Evolutionary conservation across 2,888 invertebrate species (phyloP).

Genomic region (Aethes cnicana): DNA sequence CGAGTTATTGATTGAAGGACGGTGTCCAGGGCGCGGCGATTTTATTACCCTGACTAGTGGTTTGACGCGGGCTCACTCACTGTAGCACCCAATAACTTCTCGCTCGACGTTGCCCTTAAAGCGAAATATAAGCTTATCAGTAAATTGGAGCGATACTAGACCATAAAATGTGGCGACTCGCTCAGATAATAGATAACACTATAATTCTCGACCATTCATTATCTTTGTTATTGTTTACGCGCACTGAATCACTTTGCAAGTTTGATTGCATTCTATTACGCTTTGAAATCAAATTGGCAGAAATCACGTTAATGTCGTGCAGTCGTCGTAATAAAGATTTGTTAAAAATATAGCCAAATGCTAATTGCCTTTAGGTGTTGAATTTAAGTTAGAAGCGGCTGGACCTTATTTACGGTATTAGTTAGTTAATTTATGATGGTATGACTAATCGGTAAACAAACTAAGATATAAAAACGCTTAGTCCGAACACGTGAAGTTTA

Average conservation of each 20-base stretch:
- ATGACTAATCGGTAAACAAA: neutral
- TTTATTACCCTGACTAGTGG: constrained; percentile 46
- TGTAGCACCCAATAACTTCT: constrained; percentile 43
- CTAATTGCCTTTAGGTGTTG: too few relatives aligned
- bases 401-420: too few relatives aligned
- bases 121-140: constrained; percentile 28
- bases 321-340: too few relatives aligned
- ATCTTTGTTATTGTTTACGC: constrained; percentile 19
- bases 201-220: constrained; percentile 16
- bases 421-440: too few relatives aligned
- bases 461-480: neutral
- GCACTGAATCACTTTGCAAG: constrained; percentile 2
- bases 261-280: neutral
- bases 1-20: too few relatives aligned
- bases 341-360: too few relatives aligned
- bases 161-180: constrained; percentile 6
- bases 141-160: constrained; percentile 26
- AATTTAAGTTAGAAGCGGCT: too few relatives aligned
- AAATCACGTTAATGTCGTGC: too few relatives aligned
- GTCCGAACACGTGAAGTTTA: constrained; percentile 9
- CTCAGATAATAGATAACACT: neutral
- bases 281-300: too few relatives aligned
- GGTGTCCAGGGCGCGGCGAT: constrained; percentile 63
- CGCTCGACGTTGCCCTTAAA: constrained; percentile 33
- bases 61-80: constrained; percentile 47